A percentile compares a stretch with the other conserved stretches of the same genome.
phyloP scores from a whole-genome alignment of 2,888 invertebrate species.

The Lymantria dispar region DNA sequence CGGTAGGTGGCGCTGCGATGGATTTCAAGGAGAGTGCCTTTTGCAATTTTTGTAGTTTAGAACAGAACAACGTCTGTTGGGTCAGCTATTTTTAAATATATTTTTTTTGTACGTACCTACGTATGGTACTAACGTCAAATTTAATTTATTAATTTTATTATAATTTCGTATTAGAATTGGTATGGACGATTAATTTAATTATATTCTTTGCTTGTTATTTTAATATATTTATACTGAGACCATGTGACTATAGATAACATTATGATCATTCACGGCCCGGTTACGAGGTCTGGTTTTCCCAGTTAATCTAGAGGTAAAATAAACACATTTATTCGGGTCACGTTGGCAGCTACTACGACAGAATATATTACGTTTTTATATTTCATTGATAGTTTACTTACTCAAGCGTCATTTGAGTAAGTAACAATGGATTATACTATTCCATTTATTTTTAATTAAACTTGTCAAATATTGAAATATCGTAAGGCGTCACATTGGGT shows the following conservation, averaged over 20 bases:
- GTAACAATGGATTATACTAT: not conserved
- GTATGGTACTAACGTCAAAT: no score
- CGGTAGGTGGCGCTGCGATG: no score
- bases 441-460: no score
- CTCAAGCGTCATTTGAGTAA: not conserved
- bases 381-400: not conserved
- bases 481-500: slow-evolving; percentile 5
- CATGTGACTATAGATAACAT: not conserved
- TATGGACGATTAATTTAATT: not conserved
- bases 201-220: not conserved
- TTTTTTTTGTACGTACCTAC: no score
- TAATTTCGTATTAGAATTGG: no score
- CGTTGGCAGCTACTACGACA: slow-evolving; percentile 10
- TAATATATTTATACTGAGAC: not conserved
- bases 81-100: no score
- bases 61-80: no score
- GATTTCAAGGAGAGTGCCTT: no score
- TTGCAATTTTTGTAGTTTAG: no score
- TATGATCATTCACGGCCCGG: slow-evolving; percentile 28
- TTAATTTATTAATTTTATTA: no score
- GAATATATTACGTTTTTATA: not conserved
- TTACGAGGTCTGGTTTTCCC: slow-evolving; percentile 39
- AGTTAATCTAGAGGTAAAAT: slow-evolving; percentile 25
- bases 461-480: not conserved
- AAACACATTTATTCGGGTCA: slow-evolving; percentile 18